These are phyloP conservation scores for Limenitis camilla DNA, from an alignment of 2,888 invertebrate genomes.

Conservation along the genomic window DNA sequence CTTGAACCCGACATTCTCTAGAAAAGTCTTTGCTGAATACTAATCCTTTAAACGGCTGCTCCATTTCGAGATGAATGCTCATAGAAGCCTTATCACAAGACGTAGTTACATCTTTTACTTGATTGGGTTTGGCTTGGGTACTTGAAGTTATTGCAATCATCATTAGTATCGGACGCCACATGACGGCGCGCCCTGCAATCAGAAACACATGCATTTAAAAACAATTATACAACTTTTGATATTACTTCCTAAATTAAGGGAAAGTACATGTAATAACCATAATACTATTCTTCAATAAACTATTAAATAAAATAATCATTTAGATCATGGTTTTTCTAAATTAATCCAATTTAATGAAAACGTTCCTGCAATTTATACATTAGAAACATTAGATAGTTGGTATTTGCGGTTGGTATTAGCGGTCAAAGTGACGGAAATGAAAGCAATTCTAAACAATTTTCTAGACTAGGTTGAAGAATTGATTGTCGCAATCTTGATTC, in stretches of 20 bases:
- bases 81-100: conserved; percentile 78
- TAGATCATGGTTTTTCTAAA: too few relatives aligned
- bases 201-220: conserved; percentile 1
- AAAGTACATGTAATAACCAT: background rate
- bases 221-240: too few relatives aligned
- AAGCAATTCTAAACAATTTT: conserved; percentile 40
- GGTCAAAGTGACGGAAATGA: conserved; percentile 42
- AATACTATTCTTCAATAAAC: too few relatives aligned
- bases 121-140: conserved; percentile 57
- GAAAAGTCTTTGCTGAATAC: conserved; percentile 85
- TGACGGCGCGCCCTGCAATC: conserved; percentile 44
- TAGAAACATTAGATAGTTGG: conserved; percentile 18
- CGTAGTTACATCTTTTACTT: conserved; percentile 74
- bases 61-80: conserved; percentile 76
- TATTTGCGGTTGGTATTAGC: conserved; percentile 38
- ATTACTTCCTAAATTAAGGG: too few relatives aligned
- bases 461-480: conserved; percentile 16
- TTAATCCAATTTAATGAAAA: background rate
- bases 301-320: too few relatives aligned
- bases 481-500: conserved; percentile 8
- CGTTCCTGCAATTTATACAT: background rate
- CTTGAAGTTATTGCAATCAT: conserved; percentile 35
- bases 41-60: conserved; percentile 80
- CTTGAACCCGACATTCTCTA: conserved; percentile 79
- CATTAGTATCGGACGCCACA: conserved; percentile 56